Evolutionary conservation across 2,113 vertebrate genomes (phyloP).

Genomic region (Heterotilapia buettikoferi): DNA sequence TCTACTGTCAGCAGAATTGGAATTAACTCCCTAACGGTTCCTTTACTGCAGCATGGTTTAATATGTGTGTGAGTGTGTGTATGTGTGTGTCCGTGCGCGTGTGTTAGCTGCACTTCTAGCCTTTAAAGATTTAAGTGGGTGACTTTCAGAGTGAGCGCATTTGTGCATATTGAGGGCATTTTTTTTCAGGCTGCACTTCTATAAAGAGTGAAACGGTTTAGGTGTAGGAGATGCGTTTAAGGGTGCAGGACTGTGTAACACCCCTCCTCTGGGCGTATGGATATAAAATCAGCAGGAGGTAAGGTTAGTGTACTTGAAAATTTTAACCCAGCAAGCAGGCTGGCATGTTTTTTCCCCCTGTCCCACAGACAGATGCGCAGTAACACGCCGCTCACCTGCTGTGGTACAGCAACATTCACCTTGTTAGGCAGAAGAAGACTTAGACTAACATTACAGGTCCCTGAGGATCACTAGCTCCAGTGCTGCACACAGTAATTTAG

Average conservation of each 20-base stretch:
- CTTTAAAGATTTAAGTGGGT: conserved; percentile 12
- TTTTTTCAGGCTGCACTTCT: not conserved
- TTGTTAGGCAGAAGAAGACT: not conserved
- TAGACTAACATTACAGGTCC: not conserved
- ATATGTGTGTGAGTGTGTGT: conserved; percentile 2
- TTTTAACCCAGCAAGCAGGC: conserved; percentile 80
- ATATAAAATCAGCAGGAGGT: conserved; percentile 76
- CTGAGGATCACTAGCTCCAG: not conserved
- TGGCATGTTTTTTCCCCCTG: conserved; percentile 76
- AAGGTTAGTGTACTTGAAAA: conserved; percentile 85
- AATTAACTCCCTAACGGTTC: conserved; percentile 47
- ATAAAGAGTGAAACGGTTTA: not conserved
- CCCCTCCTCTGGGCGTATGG: conserved; percentile 33
- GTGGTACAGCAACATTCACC: conserved; percentile 49
- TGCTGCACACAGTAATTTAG: not conserved
- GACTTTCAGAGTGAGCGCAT: conserved; percentile 17
- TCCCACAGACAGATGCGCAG: conserved; percentile 74
- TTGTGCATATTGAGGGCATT: not conserved
- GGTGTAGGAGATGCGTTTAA: not conserved
- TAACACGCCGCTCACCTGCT: conserved; percentile 75
- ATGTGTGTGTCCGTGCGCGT: not conserved
- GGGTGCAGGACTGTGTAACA: not conserved
- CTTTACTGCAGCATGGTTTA: not conserved
- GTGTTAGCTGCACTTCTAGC: not conserved
- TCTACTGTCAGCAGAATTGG: conserved; percentile 65